Base-by-base conservation (phyloP, 2,797 vertebrate genomes). In the Microctenopoma steveboyesi region DNA sequence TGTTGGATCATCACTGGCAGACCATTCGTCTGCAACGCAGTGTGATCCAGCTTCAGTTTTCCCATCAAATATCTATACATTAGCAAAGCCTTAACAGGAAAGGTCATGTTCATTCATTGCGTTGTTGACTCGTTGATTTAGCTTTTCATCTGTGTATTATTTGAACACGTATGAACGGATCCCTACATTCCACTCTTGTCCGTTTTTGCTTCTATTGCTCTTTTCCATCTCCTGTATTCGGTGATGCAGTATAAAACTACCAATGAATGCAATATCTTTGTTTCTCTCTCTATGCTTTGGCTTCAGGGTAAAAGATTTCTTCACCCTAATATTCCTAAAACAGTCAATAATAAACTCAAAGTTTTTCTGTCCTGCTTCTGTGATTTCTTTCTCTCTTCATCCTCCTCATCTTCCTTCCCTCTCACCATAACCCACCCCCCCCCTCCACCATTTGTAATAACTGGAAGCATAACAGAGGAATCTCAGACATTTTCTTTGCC, bases 401-500 rank as follows among this genome's bases (percentile, higher is more conserved):
- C 22, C 22, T 22, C 2, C 7, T 52, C 8, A 28, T 2, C 11
- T 50, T 64, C 14, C 22, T 11, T 62, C 40, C 43, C 22, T 53
- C 12, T 4, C 7, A 12, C 3, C 47, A 15, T n/a, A 25, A 56
- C 59, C 56, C 60, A 56, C 40, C 63, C 40, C 56, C 60, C 59
- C 40, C 63, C 40, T 58, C 28, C 25, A 33, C 15, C 30, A 40
- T 62, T 63, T 60, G 43, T 42, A 60, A 52, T 49, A 55, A 64
- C 11, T 14, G 33, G 37, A 13, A 47, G 40, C 35, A 4, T 37
- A 22, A 72, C 42, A 45, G 27, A 30, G 40, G 53, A 27, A 73
- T 63, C 69, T 72, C 45, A 50, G 43, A 56, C 39, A 56, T 72
- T 76, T 66, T 18, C 40, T 56, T 74, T 40, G 35, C 55, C 48